Conservation (phyloP, 2,888 invertebrate genomes). For the Aspidiotus destructor region DNA sequence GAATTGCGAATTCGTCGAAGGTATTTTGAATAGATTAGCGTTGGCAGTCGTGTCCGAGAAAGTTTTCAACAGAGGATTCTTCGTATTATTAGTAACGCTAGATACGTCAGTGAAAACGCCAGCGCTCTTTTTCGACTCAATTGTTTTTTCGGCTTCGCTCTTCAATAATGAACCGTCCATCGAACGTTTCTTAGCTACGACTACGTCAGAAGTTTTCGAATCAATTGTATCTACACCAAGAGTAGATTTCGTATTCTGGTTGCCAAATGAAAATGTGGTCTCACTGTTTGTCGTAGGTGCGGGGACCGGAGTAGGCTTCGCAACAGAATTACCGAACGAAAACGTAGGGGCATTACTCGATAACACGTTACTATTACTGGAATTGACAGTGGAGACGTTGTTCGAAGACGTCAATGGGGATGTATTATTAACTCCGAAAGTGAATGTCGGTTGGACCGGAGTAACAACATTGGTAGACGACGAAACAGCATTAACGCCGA, state of each 20-base stretch:
- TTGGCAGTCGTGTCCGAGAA: background rate
- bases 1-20: background rate
- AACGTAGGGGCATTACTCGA: constrained; percentile 34
- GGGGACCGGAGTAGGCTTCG: constrained; percentile 6
- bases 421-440: background rate
- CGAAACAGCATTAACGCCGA: background rate
- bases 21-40: background rate
- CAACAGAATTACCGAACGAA: constrained; percentile 39
- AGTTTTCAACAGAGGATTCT: background rate
- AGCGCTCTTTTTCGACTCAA: background rate
- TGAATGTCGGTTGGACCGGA: background rate
- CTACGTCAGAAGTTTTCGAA: background rate
- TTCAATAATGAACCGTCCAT: background rate
- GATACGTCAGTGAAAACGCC: constrained; percentile 13
- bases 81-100: background rate
- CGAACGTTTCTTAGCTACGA: background rate
- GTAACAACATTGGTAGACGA: background rate
- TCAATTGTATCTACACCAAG: background rate
- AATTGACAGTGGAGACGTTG: background rate
- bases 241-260: constrained; percentile 14
- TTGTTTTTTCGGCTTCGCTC: background rate
- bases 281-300: constrained; percentile 17
- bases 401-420: background rate
- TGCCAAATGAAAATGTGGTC: constrained; percentile 35
- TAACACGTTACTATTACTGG: no score